Percentiles rank a stretch among this genome's conserved stretches.
phyloP scores from a whole-genome alignment of 2,113 vertebrate species.

The Ginglymostoma cirratum region DNA sequence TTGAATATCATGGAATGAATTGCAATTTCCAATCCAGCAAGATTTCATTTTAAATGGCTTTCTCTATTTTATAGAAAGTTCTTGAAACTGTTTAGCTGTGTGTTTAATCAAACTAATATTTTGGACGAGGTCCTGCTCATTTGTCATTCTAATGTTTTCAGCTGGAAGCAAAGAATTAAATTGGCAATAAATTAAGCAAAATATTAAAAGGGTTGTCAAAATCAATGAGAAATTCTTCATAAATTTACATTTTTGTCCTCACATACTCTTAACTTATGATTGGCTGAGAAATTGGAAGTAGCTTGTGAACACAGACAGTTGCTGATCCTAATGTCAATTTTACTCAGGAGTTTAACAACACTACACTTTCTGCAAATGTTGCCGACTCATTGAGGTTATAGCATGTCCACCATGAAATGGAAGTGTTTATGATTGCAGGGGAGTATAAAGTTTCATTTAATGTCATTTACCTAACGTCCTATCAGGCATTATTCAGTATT shows the following conservation, averaged over 20 bases:
- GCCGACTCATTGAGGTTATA: background rate
- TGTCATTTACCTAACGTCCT: background rate
- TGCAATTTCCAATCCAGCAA: background rate
- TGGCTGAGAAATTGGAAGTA: background rate
- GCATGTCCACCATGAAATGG: background rate
- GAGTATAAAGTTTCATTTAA: background rate
- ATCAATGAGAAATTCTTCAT: background rate
- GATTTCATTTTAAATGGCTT: slow-evolving; percentile 16
- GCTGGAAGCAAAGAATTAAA: slow-evolving; percentile 12
- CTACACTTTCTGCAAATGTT: background rate
- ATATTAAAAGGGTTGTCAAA: slow-evolving; percentile 27
- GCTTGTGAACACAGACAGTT: background rate
- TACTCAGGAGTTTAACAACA: background rate
- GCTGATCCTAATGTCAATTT: background rate
- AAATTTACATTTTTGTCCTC: background rate
- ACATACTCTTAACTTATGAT: background rate
- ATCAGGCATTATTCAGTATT: background rate
- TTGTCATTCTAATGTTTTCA: slow-evolving; percentile 27
- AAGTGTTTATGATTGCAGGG: background rate
- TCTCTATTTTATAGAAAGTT: background rate
- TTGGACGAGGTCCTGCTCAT: slow-evolving; percentile 1
- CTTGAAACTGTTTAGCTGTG: background rate
- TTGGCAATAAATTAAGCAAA: slow-evolving; percentile 3
- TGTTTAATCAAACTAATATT: background rate
- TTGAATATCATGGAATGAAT: background rate